phyloP scores from a whole-genome alignment of 1,140 invertebrate genomes.

The Drosophila kohkoa region DNA sequence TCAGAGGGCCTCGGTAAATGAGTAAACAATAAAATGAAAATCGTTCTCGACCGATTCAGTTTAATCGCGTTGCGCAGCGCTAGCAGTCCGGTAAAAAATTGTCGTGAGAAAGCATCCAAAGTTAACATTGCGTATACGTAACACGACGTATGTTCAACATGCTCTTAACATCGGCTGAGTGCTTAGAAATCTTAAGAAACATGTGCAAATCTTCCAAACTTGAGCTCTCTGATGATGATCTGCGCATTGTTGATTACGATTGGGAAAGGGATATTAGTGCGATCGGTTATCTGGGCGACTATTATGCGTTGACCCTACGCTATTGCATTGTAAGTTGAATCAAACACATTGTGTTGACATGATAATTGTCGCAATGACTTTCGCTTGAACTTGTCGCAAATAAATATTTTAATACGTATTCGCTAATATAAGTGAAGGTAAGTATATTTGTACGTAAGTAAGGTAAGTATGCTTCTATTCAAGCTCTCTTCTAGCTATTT shows the following conservation, averaged over 20 bases:
- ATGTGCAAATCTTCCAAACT: not conserved
- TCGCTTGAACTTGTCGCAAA: constrained; percentile 27
- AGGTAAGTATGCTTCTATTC: no score
- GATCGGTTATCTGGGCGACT: constrained; percentile 75
- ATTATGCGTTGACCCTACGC: constrained; percentile 59
- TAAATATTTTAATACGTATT: not conserved
- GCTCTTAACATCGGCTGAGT: constrained; percentile 55
- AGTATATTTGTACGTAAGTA: no score
- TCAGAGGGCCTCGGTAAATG: constrained; percentile 35
- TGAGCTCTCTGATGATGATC: not conserved
- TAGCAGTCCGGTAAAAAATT: constrained; percentile 33
- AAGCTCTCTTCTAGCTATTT: no score
- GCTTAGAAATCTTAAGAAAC: constrained; percentile 49
- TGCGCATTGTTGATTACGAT: constrained; percentile 40
- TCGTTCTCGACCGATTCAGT: constrained; percentile 58
- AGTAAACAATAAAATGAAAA: constrained; percentile 27
- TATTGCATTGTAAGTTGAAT: constrained; percentile 58
- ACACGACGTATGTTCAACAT: constrained; percentile 63
- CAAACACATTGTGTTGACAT: not conserved
- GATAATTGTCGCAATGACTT: constrained; percentile 38
- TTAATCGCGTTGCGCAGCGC: constrained; percentile 42
- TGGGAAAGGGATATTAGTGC: constrained; percentile 48
- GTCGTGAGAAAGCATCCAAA: constrained; percentile 28
- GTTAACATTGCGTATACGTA: constrained; percentile 44
- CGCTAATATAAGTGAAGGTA: not conserved